A percentile compares a stretch with the other conserved stretches of the same genome.
phyloP scores from a whole-genome alignment of 2,113 vertebrate species.

The Trichechus manatus region DNA sequence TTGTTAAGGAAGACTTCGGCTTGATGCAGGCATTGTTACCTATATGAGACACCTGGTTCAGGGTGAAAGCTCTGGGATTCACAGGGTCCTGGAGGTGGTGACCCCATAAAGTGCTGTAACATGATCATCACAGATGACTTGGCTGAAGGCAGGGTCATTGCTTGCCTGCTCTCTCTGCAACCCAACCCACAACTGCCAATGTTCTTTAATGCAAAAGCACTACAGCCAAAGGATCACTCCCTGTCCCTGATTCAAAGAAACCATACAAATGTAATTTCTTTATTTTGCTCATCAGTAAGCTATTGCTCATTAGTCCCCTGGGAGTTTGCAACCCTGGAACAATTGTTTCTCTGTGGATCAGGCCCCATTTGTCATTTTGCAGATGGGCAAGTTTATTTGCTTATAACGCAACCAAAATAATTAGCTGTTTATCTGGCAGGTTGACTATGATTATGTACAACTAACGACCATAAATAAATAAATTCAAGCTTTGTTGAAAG shows the following conservation, averaged over 20 bases:
- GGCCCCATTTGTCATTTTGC: constrained; percentile 71
- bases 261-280: constrained; percentile 70
- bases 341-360: constrained; percentile 72
- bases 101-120: no score
- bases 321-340: constrained; percentile 62
- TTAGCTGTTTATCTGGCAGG: constrained; percentile 75
- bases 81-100: neutral
- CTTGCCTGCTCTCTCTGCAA: neutral
- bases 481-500: constrained; percentile 49
- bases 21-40: neutral
- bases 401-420: constrained; percentile 72
- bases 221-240: constrained; percentile 46
- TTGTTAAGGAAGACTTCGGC: neutral
- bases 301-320: constrained; percentile 71
- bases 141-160: neutral
- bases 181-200: neutral
- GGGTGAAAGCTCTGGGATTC: neutral
- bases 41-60: neutral
- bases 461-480: constrained; percentile 71
- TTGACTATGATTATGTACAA: constrained; percentile 62
- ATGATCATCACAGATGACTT: no score
- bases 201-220: constrained; percentile 23
- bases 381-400: constrained; percentile 67
- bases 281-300: constrained; percentile 68
- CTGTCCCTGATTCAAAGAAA: constrained; percentile 55